A percentile compares a stretch with the other conserved stretches of the same genome.
Conservation (phyloP, 2,113 vertebrate genomes). For the Ictidomys tridecemlineatus region DNA sequence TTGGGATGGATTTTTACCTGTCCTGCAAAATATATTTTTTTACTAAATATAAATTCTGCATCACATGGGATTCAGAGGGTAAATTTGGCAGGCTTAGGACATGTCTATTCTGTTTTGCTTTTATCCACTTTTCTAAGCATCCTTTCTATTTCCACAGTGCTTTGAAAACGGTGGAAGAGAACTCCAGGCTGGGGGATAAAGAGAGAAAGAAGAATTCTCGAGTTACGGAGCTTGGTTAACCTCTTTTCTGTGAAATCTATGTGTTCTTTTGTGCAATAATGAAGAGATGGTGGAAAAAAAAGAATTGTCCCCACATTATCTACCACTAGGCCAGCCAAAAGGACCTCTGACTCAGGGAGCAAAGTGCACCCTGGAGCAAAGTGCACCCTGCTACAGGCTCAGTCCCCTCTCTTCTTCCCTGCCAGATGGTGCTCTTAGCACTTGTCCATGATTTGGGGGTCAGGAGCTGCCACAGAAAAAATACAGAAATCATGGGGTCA, state of each 20-base stretch:
- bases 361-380: not conserved
- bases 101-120: constrained; percentile 65
- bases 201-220: constrained; percentile 74
- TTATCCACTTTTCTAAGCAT: constrained; percentile 73
- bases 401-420: not conserved
- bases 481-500: not conserved
- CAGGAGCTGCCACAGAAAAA: constrained; percentile 62
- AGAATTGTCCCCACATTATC: constrained; percentile 25
- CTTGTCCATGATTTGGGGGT: constrained; percentile 46
- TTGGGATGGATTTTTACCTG: constrained; percentile 28
- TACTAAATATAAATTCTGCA: constrained; percentile 62
- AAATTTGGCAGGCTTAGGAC: constrained; percentile 47
- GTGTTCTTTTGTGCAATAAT: constrained; percentile 61
- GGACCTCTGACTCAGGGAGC: constrained; percentile 32
- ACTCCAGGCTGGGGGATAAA: constrained; percentile 57
- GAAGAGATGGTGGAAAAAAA: constrained; percentile 69
- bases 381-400: not conserved
- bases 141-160: constrained; percentile 69
- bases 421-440: not conserved
- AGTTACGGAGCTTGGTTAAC: constrained; percentile 67
- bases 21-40: not conserved
- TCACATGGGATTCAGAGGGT: not conserved
- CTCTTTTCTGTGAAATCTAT: constrained; percentile 74
- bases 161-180: constrained; percentile 71
- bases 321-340: constrained; percentile 28